Percentiles rank a stretch among this genome's conserved stretches.
Evolutionary conservation across 2,113 vertebrate genomes (phyloP).

Genomic region (Butorides virescens): DNA sequence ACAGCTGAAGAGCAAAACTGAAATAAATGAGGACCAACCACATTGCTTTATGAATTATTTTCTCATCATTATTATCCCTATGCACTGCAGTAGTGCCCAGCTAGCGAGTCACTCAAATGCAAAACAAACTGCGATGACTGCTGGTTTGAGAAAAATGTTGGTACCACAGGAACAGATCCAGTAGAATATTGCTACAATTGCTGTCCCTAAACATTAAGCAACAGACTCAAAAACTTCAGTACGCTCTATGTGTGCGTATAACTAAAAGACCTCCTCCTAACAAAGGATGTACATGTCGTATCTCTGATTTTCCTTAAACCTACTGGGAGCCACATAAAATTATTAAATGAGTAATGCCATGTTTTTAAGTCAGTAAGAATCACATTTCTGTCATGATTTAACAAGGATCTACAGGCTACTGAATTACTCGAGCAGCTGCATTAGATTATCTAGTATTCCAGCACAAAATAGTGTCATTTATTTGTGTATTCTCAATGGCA

Average conservation of each 20-base stretch:
- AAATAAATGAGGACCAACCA: background rate
- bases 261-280: background rate
- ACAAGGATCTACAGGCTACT: background rate
- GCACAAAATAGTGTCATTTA: background rate
- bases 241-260: rapidly evolving
- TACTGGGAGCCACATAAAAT: background rate
- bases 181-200: background rate
- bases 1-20: background rate
- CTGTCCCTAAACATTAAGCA: background rate
- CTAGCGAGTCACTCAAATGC: background rate
- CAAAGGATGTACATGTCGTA: background rate
- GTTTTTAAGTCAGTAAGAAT: background rate
- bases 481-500: background rate
- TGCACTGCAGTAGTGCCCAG: background rate
- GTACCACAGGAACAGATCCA: background rate
- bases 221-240: background rate
- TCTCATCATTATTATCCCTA: background rate
- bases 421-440: background rate
- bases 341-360: background rate
- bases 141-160: background rate
- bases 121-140: background rate
- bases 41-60: background rate
- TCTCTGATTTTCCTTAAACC: background rate
- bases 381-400: background rate
- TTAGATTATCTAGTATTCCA: background rate